phyloP scores from a whole-genome alignment of 2,888 invertebrate genomes.

The Drosophila yooni region DNA sequence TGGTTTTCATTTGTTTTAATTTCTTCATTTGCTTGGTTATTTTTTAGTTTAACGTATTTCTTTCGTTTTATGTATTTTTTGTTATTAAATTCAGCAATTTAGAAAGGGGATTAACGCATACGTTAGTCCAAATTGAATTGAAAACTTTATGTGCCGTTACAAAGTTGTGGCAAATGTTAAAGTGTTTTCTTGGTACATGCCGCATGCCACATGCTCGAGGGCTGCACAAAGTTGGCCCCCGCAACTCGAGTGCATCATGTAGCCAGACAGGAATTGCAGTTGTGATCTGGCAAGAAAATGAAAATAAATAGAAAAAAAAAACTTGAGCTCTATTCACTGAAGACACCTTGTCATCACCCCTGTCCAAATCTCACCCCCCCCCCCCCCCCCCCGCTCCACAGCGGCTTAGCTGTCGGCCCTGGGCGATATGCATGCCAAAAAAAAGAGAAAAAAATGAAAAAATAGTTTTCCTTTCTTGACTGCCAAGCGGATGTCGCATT shows the following conservation, averaged over 20 bases:
- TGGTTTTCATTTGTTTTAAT: background rate
- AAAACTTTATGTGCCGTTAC: constrained; percentile 6
- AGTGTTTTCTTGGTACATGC: constrained; percentile 17
- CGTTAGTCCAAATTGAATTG: background rate
- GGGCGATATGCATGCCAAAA: constrained; percentile 21
- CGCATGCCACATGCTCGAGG: constrained; percentile 31
- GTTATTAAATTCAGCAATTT: background rate
- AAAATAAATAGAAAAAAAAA: background rate
- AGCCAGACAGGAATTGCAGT: constrained; percentile 22
- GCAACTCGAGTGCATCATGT: constrained; percentile 41
- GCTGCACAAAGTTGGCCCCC: constrained; percentile 29
- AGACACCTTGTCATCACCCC: constrained; percentile 4
- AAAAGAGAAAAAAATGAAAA: constrained; percentile 1
- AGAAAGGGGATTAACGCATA: background rate
- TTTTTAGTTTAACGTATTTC: background rate
- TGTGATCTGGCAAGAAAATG: constrained; percentile 7
- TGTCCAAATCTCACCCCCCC: background rate
- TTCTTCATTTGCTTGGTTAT: background rate
- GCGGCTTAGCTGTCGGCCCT: constrained; percentile 23
- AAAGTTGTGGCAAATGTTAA: constrained; percentile 12
- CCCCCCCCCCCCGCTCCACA: background rate
- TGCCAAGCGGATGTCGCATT: constrained; percentile 18
- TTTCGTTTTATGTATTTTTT: background rate
- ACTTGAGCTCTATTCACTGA: constrained; percentile 22
- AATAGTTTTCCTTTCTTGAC: constrained; percentile 23